Base-by-base conservation (phyloP, 2,797 vertebrate species). In the Cyclopterus lumpus region DNA sequence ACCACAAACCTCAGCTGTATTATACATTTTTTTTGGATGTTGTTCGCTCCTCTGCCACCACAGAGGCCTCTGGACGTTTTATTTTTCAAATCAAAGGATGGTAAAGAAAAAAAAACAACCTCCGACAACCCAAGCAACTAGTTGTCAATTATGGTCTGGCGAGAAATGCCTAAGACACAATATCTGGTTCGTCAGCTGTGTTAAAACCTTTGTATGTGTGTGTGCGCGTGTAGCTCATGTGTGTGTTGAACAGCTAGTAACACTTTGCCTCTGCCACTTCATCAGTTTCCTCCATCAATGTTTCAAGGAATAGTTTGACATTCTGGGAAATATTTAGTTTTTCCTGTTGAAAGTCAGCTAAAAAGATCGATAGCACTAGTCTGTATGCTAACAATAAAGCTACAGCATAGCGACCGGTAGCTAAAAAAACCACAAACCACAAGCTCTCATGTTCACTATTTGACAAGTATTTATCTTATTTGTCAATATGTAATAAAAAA, bases 51-150 rank as follows among this genome's bases (percentile, higher is more conserved):
- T 82, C 83, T 73, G 67, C 74, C 62, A 73, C 49, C 71, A 62
- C 30, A 72, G 61, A 79, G 65, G 65, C 30, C 66, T 65, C 34
- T 73, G 73, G 77, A 36, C 68, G 46, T 60, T 76, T 54, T 44
- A 49, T 51, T 72, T 69, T 57, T 70, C 53, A 67, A 58, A 85
- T 53, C 75, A 51, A 64, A 58, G 22, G 8, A 71, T 59, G 72
- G 73, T 36, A 2, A 64, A 77, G 10, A 68, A 66, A 79, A 68
- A 65, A 59, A 73, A 42, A 76, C 24, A 36, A 30, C 9, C 14
- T 74, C 75, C 58, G 14, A 76, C 53, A 74, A 73, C 69, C 75
- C 70, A 84, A 84, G 30, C 62, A 60, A 80, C 79, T 80, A 72
- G 3, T 55, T 30, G 55, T 83, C 68, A 76, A 75, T 79, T 77